Base-by-base conservation (phyloP, 1,140 invertebrate genomes). In the Neuroterus valhalla region DNA sequence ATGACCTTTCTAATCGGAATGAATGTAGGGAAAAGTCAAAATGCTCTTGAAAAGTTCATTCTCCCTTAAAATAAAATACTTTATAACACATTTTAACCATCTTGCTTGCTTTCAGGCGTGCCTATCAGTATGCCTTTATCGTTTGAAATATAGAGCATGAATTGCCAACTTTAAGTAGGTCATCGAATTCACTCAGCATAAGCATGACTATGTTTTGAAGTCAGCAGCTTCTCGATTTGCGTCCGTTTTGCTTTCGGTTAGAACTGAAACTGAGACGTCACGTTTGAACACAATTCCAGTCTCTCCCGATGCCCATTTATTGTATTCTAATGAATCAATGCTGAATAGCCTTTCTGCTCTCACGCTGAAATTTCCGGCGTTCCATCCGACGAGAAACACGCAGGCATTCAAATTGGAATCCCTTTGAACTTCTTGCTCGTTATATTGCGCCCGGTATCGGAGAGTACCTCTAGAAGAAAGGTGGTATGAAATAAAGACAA, bases 371-470 rank as follows among this genome's bases (percentile, higher is more conserved):
- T 31, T 31, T 48, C 46, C n/a, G 46, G n/a, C 46, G 15, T 48
- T 48, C 17, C 46, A 48, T 48, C 17, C 17, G 15, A 48, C 17
- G 15, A 48, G 46, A 48, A 48, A 48, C 15, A 23, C 23, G 8
- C 11, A 31, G 26, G 26, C 55, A 62, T 62, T 62, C 26, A 23
- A 38, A 31, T 38, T 26, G 23, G 55, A 62, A 62, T 62, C 23
- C 26, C n/a, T 62, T 62, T 62, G 55, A 62, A 62, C 55, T 62
- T 62, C 55, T 62, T 62, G 23, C 55, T 62, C 31, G 23, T 62
- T 62, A 62, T 62, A 62, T 38, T 62, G 21, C 55, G 14, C 26
- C 2, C 55, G 14, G 23, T 62, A 62, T 62, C 15, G 55, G 10
- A 26, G 31, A 4, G 12, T 55, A 26, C 26, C 15, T 15, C 52